Evolutionary conservation across 2,888 invertebrate species (phyloP), one percentile per base, ranked within the genome.

Genomic region (Trypoxylon attenuatum): DNA sequence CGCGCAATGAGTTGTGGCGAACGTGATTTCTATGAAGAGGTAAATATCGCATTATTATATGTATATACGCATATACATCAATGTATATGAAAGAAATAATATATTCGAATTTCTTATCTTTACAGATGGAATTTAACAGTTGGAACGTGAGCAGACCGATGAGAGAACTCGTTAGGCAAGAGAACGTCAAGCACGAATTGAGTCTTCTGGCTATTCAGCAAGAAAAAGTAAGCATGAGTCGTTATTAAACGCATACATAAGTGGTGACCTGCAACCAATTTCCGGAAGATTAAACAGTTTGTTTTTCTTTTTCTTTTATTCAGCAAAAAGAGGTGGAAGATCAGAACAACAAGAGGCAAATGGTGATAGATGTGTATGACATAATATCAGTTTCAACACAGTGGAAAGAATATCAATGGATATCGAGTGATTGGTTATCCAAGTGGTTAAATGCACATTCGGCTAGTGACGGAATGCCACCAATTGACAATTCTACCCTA

Each of bases 361-460:
- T 85, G 3, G 84, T 87, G 1, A 79, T 85, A 61, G 82, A 85
- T 54, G 77, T 84, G 33, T 87, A 85, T 55, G 77, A 82, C 16
- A 81, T 82, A 29, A 74, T 84, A 22, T 73, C 73, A 22, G 76
- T 64, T 56, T 55, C 73, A 13, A 67, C 60, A 6, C 67, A 65
- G 1, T 79, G 73, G 59, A 65, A 63, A 2, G 79, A 84, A 22
- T 88, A 84, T 69, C 89, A 90, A 70, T 90, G 89, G 86, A 82
- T 91, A 21, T 86, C 89, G 5, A 87, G 85, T 2, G 87, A 88
- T 18, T 91, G 91, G 91, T 73, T 91, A 6, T 83, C 80, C 1
- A 87, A 88, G 54, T 91, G 90, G 90, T 72, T 90, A 1, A 85
- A 82, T 55, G 74, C 70, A 6, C 77, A 81, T 45, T 74, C 75